phyloP scores from a whole-genome alignment of 2,113 vertebrate genomes.

The Mesitornis unicolor region DNA sequence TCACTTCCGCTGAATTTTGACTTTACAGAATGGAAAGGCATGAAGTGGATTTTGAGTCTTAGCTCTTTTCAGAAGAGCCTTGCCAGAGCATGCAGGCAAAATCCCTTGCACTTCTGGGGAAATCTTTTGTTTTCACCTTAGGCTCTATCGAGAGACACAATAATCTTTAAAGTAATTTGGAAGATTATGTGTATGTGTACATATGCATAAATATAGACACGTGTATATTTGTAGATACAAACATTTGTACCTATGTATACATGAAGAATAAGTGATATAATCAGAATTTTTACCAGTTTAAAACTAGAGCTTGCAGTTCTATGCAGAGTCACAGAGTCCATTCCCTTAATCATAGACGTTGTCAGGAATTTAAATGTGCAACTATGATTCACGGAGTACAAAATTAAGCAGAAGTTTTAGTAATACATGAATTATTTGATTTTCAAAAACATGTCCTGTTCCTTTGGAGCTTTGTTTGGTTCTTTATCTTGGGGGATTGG shows the following conservation, averaged over 20 bases:
- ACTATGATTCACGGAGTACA: constrained; percentile 36
- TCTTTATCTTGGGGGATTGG: no score
- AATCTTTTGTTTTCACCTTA: not conserved
- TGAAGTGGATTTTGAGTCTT: not conserved
- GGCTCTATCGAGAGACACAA: not conserved
- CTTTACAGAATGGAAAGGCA: not conserved
- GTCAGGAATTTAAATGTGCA: constrained; percentile 35
- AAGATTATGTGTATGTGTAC: not conserved
- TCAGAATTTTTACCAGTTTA: not conserved
- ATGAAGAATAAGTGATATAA: not conserved
- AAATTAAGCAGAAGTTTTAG: constrained; percentile 47
- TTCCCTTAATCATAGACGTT: not conserved
- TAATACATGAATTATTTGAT: constrained; percentile 50
- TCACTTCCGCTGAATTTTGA: not conserved
- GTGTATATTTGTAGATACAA: not conserved
- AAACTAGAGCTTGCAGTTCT: not conserved
- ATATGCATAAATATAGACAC: not conserved
- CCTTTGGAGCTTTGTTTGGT: constrained; percentile 33
- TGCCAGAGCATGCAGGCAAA: not conserved
- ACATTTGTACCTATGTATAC: not conserved
- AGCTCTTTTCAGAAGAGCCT: not conserved
- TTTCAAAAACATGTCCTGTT: constrained; percentile 49
- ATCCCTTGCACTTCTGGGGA: not conserved
- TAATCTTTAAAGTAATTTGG: not conserved
- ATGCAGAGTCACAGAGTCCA: not conserved